phyloP scores from a whole-genome alignment of 2,797 vertebrate genomes.

The Yasuhikotakia modesta region DNA sequence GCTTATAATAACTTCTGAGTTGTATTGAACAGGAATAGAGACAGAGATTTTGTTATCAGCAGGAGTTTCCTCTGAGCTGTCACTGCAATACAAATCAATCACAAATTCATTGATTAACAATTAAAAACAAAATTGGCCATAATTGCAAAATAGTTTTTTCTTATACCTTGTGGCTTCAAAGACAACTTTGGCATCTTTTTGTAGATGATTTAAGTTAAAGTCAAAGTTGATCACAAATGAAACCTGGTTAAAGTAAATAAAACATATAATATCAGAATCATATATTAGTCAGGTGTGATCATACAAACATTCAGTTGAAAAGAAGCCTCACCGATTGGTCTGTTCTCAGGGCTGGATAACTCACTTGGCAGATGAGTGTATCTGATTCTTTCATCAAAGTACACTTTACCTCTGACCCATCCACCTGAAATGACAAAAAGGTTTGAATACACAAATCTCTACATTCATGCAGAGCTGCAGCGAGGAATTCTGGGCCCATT shows the following conservation, averaged over 20 bases:
- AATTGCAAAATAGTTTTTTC: background rate
- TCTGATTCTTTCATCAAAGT: conserved; percentile 66
- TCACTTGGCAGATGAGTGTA: conserved; percentile 77
- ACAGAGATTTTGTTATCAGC: conserved; percentile 73
- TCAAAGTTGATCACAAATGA: conserved; percentile 83
- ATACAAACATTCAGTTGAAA: background rate
- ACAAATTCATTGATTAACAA: background rate
- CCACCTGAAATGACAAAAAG: conserved; percentile 65
- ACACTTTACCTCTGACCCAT: conserved; percentile 80
- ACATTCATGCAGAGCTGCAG: too few relatives aligned
- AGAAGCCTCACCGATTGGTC: conserved; percentile 74
- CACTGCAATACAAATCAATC: conserved; percentile 65
- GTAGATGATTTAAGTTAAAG: conserved; percentile 81
- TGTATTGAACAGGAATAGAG: conserved; percentile 76
- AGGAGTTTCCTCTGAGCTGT: conserved; percentile 75
- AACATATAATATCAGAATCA: background rate
- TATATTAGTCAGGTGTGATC: background rate
- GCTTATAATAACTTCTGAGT: conserved; percentile 81
- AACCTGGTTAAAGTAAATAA: conserved; percentile 67
- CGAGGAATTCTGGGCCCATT: too few relatives aligned
- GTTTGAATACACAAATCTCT: background rate
- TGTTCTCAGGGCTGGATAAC: conserved; percentile 78
- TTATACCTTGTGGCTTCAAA: conserved; percentile 79
- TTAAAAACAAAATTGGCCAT: background rate
- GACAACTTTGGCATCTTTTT: conserved; percentile 70